phyloP scores from a whole-genome alignment of 2,888 invertebrate genomes.

The Anorthoa munda region DNA sequence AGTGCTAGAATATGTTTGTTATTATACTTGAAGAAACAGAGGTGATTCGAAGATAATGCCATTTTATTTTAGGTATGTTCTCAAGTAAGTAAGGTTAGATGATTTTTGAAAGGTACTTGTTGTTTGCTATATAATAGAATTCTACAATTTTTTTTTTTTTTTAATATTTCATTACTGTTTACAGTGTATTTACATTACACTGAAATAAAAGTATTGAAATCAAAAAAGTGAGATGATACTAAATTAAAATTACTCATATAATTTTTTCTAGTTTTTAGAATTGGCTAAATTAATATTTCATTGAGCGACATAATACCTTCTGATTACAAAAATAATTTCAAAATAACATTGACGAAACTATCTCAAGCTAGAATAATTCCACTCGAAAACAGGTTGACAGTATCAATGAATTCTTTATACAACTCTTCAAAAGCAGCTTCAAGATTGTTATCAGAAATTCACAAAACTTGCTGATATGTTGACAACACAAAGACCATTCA shows the following conservation, averaged over 20 bases:
- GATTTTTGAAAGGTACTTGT: background rate
- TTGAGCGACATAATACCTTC: background rate
- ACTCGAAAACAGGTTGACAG: slow-evolving; percentile 37
- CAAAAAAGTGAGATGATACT: background rate
- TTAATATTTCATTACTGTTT: slow-evolving; percentile 6
- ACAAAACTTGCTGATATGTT: slow-evolving; percentile 54
- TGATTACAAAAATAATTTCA: background rate
- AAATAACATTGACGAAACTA: background rate
- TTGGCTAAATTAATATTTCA: background rate
- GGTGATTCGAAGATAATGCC: slow-evolving; percentile 2
- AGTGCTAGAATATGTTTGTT: slow-evolving; percentile 60
- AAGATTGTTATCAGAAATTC: slow-evolving; percentile 52
- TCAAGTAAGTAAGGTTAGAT: slow-evolving; percentile 2
- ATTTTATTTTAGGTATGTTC: slow-evolving; percentile 16
- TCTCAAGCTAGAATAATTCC: background rate
- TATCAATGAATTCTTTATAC: slow-evolving; percentile 32
- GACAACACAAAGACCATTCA: slow-evolving; percentile 59
- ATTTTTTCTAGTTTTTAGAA: background rate
- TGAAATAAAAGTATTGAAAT: background rate
- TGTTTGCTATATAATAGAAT: slow-evolving; percentile 7
- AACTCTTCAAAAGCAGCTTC: slow-evolving; percentile 50
- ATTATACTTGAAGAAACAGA: slow-evolving; percentile 38
- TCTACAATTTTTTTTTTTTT: background rate
- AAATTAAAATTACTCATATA: no score
- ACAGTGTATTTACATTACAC: background rate